Evolutionary conservation across 2,888 invertebrate species (phyloP), one percentile per base, ranked within the genome.

Genomic region (Chelonus formosanus): DNA sequence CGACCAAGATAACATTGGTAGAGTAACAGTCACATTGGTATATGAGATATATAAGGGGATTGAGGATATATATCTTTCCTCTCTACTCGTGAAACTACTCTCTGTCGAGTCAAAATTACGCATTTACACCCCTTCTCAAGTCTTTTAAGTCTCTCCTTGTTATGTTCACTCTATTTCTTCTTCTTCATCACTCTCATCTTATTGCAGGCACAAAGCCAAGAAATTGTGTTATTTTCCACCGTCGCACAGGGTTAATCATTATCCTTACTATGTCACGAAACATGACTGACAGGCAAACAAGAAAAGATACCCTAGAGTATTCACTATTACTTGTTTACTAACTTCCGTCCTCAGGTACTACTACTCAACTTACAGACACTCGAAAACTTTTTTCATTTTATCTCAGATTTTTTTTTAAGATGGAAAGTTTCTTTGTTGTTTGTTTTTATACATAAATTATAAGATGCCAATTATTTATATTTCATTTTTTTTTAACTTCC

Each of bases 341-440:
- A 47, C 61, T 61, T 71, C 68, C 53, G 47, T 20, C 20, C 20
- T 56, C 7, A 55, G 31, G 32, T 75, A 78, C 78, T 76, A 76
- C 60, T 59, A 54, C 55, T 62, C 52, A 65, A 20, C 20, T 20
- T 20, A 68, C 65, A 71, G 69, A 73, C 73, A 75, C 73, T 80
- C 77, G 76, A 81, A 83, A 84, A 84, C 82, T 83, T 83, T 83
- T 82, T 73, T 81, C 83, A 83, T 83, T 83, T 81, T 80, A 80
- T 79, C 80, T 81, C 78, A 81, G 50, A 31, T n/a, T 43, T 8
- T 40, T 20, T 43, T 56, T 35, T 43, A 56, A 20, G 5, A n/a
- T 7, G 4, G 3, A 32, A 47, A 59, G 63, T 31, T 67, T 70
- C n/a, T 36, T 44, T 35, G 52, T 48, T 4, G 8, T 4, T 4